Evolutionary conservation across 1,140 invertebrate genomes (phyloP), one percentile per base, ranked within the genome.

Genomic region (Pogonognathellus flavescens): DNA sequence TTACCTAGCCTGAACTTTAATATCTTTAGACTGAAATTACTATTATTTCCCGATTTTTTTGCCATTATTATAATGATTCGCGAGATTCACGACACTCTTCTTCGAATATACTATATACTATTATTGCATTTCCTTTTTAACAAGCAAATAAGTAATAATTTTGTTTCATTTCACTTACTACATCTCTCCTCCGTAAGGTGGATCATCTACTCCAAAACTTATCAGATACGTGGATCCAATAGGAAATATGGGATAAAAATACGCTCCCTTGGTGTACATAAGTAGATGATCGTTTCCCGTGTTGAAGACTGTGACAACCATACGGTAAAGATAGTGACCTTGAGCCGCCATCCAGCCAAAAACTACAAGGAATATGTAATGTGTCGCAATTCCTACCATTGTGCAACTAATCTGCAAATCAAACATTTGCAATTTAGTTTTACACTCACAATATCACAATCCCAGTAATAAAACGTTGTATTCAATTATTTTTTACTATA

Each of bases 331-430:
- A 88, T 93, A 92, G 49, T 76, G 2, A 57, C 90, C 91, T 89
- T 91, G 91, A 60, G 93, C 88, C 82, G 90, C 91, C 93, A 93
- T 94, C 93, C 93, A 94, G 50, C 91, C 89, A 89, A 94, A 94
- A 0, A 93, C 89, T n/a, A 91, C 90, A 49, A 94, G 90, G 89
- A 94, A 93, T 76, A 93, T 90, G 89, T 92, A 94, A 89, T 94
- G 93, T 8, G 94, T 90, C 4, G 92, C 80, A 0, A 92, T 92
- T 41, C 93, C 93, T 20, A 94, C 91, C 7, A 92, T 89, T 6
- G 91, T 90, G 88, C 93, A 94, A 41, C 31, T 41, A 6, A 41
- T 41, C 31, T 41, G 31, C 31, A 41, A 41, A 41, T n/a, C n/a
- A n/a, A n/a, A n/a, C n/a, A n/a, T n/a, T n/a, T n/a, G n/a, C n/a